phyloP scores from a whole-genome alignment of 2,888 invertebrate species.

The Amphimallon solstitiale region DNA sequence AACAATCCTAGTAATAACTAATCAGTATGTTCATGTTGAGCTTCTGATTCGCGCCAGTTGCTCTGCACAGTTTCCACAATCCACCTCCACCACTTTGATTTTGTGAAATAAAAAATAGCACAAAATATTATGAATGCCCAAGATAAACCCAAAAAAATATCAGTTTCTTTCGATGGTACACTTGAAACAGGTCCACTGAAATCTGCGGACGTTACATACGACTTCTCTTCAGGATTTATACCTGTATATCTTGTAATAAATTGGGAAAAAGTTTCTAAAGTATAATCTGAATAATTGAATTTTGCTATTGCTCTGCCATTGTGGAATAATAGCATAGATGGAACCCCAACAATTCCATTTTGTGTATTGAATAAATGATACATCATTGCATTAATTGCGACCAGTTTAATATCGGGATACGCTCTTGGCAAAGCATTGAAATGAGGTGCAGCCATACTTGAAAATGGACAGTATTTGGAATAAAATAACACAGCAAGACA shows the following conservation, averaged over 20 bases:
- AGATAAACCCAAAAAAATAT: slow-evolving; percentile 83
- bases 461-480: slow-evolving; percentile 89
- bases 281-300: slow-evolving; percentile 85
- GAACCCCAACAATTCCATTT: slow-evolving; percentile 91
- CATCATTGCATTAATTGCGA: slow-evolving; percentile 89
- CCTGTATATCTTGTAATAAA: slow-evolving; percentile 84
- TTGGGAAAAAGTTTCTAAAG: slow-evolving; percentile 79
- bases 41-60: slow-evolving; percentile 90
- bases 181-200: slow-evolving; percentile 85
- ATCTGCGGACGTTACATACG: slow-evolving; percentile 78
- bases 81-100: slow-evolving; percentile 80
- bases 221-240: slow-evolving; percentile 70
- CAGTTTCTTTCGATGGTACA: slow-evolving; percentile 78
- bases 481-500: slow-evolving; percentile 90
- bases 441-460: slow-evolving; percentile 88
- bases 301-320: slow-evolving; percentile 87
- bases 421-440: slow-evolving; percentile 90
- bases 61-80: slow-evolving; percentile 85
- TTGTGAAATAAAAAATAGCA: slow-evolving; percentile 78
- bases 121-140: slow-evolving; percentile 87
- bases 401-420: slow-evolving; percentile 87
- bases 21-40: slow-evolving; percentile 75
- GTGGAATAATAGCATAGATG: slow-evolving; percentile 88
- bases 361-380: slow-evolving; percentile 88
- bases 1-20: slow-evolving; percentile 56